A percentile compares a stretch with the other conserved stretches of the same genome.
These are phyloP conservation scores for Heteromyza rotundicornis DNA, from an alignment of 2,888 invertebrate genomes.

Conservation along the genomic window DNA sequence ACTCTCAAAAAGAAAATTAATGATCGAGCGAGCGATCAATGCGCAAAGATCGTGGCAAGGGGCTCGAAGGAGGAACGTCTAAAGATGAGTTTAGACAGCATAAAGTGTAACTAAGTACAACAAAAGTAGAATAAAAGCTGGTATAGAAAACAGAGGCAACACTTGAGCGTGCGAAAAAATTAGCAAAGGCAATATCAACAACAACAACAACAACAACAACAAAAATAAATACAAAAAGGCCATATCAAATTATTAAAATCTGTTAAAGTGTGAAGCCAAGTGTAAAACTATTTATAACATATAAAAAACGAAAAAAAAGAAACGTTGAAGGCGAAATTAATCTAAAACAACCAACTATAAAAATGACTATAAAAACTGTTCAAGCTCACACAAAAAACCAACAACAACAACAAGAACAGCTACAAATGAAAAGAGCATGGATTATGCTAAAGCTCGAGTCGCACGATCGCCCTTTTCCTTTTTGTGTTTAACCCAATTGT, in stretches of 20 bases:
- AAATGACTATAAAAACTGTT: too few species aligned
- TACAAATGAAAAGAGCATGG: neutral
- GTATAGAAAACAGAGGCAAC: too few species aligned
- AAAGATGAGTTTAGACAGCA: neutral
- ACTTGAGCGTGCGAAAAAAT: slow-evolving; percentile 3
- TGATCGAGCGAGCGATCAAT: neutral
- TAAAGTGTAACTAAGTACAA: too few species aligned
- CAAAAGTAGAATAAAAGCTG: too few species aligned
- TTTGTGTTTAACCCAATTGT: neutral
- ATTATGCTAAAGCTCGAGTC: neutral
- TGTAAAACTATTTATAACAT: slow-evolving; percentile 2
- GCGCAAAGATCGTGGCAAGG: too few species aligned
- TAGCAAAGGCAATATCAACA: neutral
- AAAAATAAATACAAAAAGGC: neutral
- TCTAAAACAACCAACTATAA: neutral
- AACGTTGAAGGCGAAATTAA: slow-evolving; percentile 1
- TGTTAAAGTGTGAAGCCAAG: slow-evolving; percentile 5
- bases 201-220: neutral
- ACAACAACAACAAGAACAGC: too few species aligned
- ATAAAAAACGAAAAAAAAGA: too few species aligned
- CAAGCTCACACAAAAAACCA: too few species aligned
- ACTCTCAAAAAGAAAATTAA: neutral
- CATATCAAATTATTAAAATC: neutral
- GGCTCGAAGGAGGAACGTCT: neutral
- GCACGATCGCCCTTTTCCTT: neutral